phyloP scores from a whole-genome alignment of 2,888 invertebrate genomes.

The Glaucopsyche alexis region DNA sequence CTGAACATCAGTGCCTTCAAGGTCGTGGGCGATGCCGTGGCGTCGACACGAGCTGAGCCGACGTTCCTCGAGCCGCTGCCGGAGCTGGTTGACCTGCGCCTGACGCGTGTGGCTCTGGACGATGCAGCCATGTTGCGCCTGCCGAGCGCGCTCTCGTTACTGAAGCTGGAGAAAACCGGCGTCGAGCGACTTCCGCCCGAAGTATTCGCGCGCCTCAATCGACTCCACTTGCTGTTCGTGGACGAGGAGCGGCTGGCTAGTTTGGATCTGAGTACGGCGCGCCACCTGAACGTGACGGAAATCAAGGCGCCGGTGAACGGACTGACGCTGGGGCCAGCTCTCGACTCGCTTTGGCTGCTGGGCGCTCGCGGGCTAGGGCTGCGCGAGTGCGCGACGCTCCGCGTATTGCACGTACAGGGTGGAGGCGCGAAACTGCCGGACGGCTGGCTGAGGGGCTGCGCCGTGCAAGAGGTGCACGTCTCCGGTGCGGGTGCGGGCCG shows the following conservation, averaged over 20 bases:
- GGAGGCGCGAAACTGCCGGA: neutral
- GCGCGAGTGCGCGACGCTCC: slow-evolving; percentile 2
- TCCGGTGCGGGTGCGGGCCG: neutral
- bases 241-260: neutral
- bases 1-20: neutral
- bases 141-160: neutral
- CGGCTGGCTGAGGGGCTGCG: slow-evolving; percentile 5
- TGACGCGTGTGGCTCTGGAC: neutral
- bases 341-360: neutral
- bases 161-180: slow-evolving; percentile 4
- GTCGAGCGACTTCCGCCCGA: neutral
- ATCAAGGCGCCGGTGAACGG: neutral
- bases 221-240: neutral
- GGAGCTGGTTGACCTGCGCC: neutral
- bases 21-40: neutral
- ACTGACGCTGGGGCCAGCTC: neutral
- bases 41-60: neutral
- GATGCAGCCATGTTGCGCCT: neutral
- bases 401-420: neutral
- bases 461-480: neutral
- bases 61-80: neutral
- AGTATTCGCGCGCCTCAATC: neutral
- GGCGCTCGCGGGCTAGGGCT: neutral
- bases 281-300: neutral
- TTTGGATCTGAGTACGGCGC: slow-evolving; percentile 1